phyloP scores from a whole-genome alignment of 2,797 vertebrate genomes.

The Cirrhinus molitorella region DNA sequence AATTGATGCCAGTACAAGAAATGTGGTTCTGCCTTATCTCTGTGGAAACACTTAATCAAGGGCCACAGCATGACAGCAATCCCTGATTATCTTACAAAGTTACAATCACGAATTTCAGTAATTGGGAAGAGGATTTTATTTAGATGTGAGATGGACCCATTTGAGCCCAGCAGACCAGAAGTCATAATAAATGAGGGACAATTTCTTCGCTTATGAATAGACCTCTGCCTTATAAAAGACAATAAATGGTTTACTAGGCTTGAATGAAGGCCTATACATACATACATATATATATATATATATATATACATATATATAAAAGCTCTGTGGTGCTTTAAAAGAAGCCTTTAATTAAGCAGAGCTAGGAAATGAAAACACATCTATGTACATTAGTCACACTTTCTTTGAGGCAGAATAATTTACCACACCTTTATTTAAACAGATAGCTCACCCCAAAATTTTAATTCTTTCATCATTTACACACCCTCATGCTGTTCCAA shows the following conservation, averaged over 20 bases:
- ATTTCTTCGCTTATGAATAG: constrained; percentile 4
- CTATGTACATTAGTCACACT: constrained; percentile 4
- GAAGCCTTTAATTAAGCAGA: constrained; percentile 4
- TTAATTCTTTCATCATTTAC: neutral
- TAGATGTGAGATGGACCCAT: constrained; percentile 20
- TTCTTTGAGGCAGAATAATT: constrained; percentile 20
- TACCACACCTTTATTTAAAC: constrained; percentile 8
- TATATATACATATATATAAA: too few species aligned
- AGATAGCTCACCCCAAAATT: neutral
- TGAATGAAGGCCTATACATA: neutral
- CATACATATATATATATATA: too few species aligned
- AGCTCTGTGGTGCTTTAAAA: neutral
- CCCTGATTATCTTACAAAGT: constrained; percentile 26
- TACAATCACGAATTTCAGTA: constrained; percentile 14
- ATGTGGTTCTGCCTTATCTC: constrained; percentile 40
- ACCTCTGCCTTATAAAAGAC: constrained; percentile 21
- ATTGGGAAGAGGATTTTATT: constrained; percentile 42
- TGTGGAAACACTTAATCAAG: constrained; percentile 44
- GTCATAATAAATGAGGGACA: constrained; percentile 20
- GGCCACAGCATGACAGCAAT: constrained; percentile 38
- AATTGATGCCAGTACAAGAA: constrained; percentile 10
- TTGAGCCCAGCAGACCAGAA: constrained; percentile 3
- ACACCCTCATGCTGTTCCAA: neutral
- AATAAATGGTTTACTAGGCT: constrained; percentile 15
- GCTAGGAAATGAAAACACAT: neutral